Evolutionary conservation across 2,888 invertebrate species (phyloP), one percentile per base, ranked within the genome.

Genomic region (Miltochrista miniata): DNA sequence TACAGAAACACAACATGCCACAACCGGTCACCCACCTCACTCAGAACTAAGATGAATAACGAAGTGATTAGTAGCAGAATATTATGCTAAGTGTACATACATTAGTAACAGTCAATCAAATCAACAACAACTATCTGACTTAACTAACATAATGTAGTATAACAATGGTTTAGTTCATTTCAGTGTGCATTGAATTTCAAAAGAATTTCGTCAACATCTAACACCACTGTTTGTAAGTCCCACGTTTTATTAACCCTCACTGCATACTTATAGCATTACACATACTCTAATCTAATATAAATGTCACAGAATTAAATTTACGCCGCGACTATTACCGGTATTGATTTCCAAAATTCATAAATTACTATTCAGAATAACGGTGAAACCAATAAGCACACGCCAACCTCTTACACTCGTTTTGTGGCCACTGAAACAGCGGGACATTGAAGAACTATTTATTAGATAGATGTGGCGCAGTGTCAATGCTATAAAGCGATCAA

Each of bases 331-430:
- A 71, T 60, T 65, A 57, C 61, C 46, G 45, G 72, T 70, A 69
- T 70, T 70, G 64, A 70, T 71, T 74, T 71, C 62, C 54, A 61
- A 70, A 74, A 69, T 63, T 60, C 59, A 73, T 74, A 72, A 76
- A 76, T 73, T 61, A 62, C 61, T 57, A 58, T 59, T 55, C 34
- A 12, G 31, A 47, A 54, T 74, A 72, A 69, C 72, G 76, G 72
- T 67, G 58, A 53, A 56, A 34, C 59, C 69, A 68, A 74, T 71
- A 74, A 66, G 62, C 68, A 55, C 63, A 66, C 61, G 64, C 57
- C 54, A 56, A 63, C 36, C 48, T 36, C 41, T 40, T 60, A 50
- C 43, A 48, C 53, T 56, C 45, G 39, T 44, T 31, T 10, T 54
- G 30, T 46, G 54, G 61, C 59, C 14, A 50, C 33, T 12, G 59